These are phyloP conservation scores for Drosophila subsilvestris DNA, from an alignment of 2,888 invertebrate genomes.

Conservation along the genomic window DNA sequence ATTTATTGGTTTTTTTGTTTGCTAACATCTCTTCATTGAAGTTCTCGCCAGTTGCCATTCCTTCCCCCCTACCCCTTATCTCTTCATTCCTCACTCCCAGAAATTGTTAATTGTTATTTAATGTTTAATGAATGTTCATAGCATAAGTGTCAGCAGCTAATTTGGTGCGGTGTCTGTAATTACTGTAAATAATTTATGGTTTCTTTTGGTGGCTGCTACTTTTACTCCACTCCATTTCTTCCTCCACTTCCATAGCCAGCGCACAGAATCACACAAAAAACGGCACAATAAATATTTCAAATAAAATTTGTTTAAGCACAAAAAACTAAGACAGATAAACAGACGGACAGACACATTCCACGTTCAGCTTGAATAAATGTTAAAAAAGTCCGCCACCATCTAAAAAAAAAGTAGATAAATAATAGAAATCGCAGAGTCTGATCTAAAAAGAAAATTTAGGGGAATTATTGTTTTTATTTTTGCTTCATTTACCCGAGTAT, in stretches of 20 bases:
- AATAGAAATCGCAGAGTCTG: constrained; percentile 3
- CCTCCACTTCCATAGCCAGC: constrained; percentile 47
- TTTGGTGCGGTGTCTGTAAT: constrained; percentile 56
- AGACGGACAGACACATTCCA: constrained; percentile 28
- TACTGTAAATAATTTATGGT: constrained; percentile 43
- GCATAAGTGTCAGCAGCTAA: constrained; percentile 54
- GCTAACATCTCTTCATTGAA: constrained; percentile 52
- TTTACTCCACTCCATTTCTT: constrained; percentile 4
- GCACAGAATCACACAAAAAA: constrained; percentile 37
- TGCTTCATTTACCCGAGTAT: constrained; percentile 54
- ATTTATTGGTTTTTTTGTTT: constrained; percentile 49
- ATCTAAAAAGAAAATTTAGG: constrained; percentile 15
- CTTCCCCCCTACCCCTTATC: constrained; percentile 17
- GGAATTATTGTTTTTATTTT: constrained; percentile 29
- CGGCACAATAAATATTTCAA: constrained; percentile 81
- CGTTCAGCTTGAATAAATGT: constrained; percentile 71
- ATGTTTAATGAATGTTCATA: constrained; percentile 57
- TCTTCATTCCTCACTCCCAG: constrained; percentile 13
- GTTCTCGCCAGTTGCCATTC: constrained; percentile 14
- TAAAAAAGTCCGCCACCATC: constrained; percentile 53
- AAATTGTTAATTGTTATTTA: constrained; percentile 67
- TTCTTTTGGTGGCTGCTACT: constrained; percentile 45
- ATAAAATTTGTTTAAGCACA: no score
- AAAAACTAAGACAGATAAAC: constrained; percentile 19
- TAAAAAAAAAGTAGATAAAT: constrained; percentile 57